Evolutionary conservation across 2,888 invertebrate species (phyloP).

Genomic region (Flexamia atlantica): DNA sequence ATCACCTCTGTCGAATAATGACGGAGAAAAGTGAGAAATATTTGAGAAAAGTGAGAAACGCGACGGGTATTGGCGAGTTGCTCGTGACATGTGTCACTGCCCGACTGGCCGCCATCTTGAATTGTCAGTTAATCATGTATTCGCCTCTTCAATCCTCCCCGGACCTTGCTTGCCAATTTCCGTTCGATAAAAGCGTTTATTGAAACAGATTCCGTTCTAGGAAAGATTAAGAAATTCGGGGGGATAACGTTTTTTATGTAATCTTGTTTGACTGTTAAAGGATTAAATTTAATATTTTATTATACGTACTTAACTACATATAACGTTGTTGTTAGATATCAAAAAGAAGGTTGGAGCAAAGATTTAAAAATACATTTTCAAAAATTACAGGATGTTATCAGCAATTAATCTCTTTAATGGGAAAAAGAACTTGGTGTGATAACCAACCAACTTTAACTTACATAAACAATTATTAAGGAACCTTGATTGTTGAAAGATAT

Average conservation of each 20-base stretch:
- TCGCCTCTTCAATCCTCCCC: constrained; percentile 56
- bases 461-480: too few species aligned
- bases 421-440: too few species aligned
- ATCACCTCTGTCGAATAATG: constrained; percentile 58
- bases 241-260: neutral
- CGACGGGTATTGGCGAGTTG: constrained; percentile 52
- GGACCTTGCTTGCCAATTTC: constrained; percentile 37
- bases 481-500: too few species aligned
- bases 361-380: too few species aligned
- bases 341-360: too few species aligned
- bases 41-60: constrained; percentile 57
- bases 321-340: too few species aligned
- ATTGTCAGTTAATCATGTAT: constrained; percentile 58
- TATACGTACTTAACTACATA: too few species aligned
- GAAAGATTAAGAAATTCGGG: neutral
- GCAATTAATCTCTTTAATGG: too few species aligned
- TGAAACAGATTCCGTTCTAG: constrained; percentile 21
- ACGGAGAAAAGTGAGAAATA: constrained; percentile 61
- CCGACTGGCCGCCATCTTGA: constrained; percentile 45
- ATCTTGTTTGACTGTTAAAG: too few species aligned
- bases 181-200: constrained; percentile 33
- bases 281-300: too few species aligned
- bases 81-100: constrained; percentile 40
- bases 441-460: too few species aligned
- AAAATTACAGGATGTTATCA: too few species aligned